phyloP scores from a whole-genome alignment of 2,888 invertebrate genomes.

The Acronicta psi region DNA sequence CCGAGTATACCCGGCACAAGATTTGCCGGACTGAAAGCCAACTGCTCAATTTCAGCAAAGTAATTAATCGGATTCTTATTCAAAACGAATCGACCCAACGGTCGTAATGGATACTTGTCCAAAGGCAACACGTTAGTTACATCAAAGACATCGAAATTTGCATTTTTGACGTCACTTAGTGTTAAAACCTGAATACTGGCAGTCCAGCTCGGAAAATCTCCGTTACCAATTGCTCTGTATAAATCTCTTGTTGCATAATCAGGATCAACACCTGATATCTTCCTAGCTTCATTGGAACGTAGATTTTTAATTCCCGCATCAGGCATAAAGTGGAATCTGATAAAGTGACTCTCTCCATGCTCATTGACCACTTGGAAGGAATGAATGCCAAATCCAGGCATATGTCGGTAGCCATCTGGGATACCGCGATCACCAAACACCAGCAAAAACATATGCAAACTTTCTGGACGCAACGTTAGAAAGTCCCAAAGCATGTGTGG shows the following conservation, averaged over 20 bases:
- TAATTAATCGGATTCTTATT: constrained; percentile 96
- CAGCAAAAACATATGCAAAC: constrained; percentile 94
- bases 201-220: constrained; percentile 93
- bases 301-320: constrained; percentile 95
- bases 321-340: constrained; percentile 96
- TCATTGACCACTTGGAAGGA: constrained; percentile 95
- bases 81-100: constrained; percentile 94
- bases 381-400: constrained; percentile 97
- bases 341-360: constrained; percentile 91
- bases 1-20: constrained; percentile 96
- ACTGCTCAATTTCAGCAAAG: constrained; percentile 97
- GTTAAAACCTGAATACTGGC: constrained; percentile 95
- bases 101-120: constrained; percentile 93
- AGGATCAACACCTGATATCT: constrained; percentile 92
- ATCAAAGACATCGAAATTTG: constrained; percentile 96
- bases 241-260: constrained; percentile 96
- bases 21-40: constrained; percentile 96
- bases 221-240: constrained; percentile 94
- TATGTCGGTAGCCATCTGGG: constrained; percentile 95
- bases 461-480: constrained; percentile 94
- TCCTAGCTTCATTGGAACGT: constrained; percentile 89
- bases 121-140: constrained; percentile 95
- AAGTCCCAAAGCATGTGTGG: constrained; percentile 98
- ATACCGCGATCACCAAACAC: constrained; percentile 96
- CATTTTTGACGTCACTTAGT: constrained; percentile 92